Evolutionary conservation across 2,113 vertebrate species (phyloP).

Genomic region (Bucco capensis): DNA sequence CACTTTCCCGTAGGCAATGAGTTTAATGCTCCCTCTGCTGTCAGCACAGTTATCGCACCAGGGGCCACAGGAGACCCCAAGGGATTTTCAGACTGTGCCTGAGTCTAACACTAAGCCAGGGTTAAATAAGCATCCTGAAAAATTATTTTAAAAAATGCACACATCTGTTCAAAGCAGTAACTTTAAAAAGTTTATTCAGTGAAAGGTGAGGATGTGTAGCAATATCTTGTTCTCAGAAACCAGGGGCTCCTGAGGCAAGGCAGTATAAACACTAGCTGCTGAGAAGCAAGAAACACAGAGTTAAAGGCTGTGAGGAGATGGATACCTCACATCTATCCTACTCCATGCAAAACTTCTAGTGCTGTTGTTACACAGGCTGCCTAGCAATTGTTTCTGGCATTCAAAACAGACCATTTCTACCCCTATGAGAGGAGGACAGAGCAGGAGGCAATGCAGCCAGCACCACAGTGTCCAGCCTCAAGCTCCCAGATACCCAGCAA

Average conservation of each 20-base stretch:
- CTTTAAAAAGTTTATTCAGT: not conserved
- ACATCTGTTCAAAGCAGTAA: not conserved
- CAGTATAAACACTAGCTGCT: not conserved
- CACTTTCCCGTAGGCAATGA: too few species aligned
- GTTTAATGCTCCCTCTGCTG: too few species aligned
- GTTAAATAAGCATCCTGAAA: not conserved
- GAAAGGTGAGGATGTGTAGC: not conserved
- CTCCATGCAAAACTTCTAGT: fast-evolving
- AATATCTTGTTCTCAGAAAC: not conserved
- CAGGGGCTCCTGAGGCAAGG: not conserved
- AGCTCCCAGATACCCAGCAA: fast-evolving
- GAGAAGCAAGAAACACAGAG: not conserved
- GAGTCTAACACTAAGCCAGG: not conserved
- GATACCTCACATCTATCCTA: not conserved
- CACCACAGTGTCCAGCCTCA: fast-evolving
- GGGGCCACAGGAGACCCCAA: too few species aligned
- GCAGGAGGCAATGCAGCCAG: not conserved
- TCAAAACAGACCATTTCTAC: not conserved
- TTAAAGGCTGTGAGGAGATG: not conserved
- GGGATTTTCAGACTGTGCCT: too few species aligned
- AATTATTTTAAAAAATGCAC: not conserved
- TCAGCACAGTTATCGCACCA: too few species aligned
- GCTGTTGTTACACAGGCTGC: not conserved
- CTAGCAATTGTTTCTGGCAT: not conserved
- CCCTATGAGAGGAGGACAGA: not conserved